Evolutionary conservation across 2,113 vertebrate species (phyloP).

Genomic region (Pipa parva): DNA sequence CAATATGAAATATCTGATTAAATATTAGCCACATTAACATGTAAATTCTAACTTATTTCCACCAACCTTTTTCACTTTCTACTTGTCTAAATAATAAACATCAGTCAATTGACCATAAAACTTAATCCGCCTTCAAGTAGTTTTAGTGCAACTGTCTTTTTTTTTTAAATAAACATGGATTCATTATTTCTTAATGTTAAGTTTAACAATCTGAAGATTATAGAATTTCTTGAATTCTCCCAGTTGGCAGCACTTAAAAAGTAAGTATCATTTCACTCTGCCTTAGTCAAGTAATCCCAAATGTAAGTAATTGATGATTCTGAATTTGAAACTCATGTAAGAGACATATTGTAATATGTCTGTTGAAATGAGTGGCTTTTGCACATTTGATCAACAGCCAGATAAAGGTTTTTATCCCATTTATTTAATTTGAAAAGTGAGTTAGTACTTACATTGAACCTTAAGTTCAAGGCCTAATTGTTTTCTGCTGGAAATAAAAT

Average conservation of each 20-base stretch:
- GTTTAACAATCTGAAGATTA: constrained; percentile 66
- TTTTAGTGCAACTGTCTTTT: constrained; percentile 49
- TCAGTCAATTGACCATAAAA: constrained; percentile 46
- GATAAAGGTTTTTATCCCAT: constrained; percentile 74
- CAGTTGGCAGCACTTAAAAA: constrained; percentile 61
- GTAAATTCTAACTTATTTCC: no score
- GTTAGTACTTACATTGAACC: constrained; percentile 70
- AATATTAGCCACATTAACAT: no score
- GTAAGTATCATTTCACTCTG: constrained; percentile 67
- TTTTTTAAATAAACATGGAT: constrained; percentile 64
- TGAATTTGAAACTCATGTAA: constrained; percentile 60
- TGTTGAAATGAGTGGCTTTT: constrained; percentile 65
- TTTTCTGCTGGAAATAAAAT: constrained; percentile 61
- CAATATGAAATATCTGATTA: no score
- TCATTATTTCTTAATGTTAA: constrained; percentile 65
- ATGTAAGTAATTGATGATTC: constrained; percentile 67
- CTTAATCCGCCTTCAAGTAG: constrained; percentile 55
- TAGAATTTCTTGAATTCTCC: constrained; percentile 50
- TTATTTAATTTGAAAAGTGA: constrained; percentile 75
- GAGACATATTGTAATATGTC: constrained; percentile 69
- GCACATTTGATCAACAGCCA: constrained; percentile 70
- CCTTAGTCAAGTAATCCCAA: constrained; percentile 66
- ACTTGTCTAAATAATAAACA: constrained; percentile 40
- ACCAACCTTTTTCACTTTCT: constrained; percentile 5
- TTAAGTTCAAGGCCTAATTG: constrained; percentile 58